phyloP scores from a whole-genome alignment of 2,797 vertebrate genomes.

The Odontamblyopus rebecca region DNA sequence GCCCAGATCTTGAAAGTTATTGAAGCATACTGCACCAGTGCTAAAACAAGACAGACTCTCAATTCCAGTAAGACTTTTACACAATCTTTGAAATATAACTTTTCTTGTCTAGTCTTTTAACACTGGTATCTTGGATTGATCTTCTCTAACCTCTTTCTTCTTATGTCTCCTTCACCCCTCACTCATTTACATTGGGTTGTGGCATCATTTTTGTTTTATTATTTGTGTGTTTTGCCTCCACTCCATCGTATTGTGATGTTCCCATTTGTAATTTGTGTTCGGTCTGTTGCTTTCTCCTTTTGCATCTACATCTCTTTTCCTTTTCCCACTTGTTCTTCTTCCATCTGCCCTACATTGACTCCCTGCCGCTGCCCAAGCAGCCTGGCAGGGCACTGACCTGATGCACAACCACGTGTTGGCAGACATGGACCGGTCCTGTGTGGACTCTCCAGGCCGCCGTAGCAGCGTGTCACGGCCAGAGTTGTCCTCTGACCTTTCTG shows the following conservation, averaged over 20 bases:
- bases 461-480: conserved; percentile 95
- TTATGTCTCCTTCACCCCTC: conserved; percentile 67
- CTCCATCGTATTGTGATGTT: conserved; percentile 79
- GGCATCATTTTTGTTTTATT: conserved; percentile 25
- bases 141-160: conserved; percentile 73
- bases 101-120: conserved; percentile 48
- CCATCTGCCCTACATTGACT: conserved; percentile 18
- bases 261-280: conserved; percentile 73
- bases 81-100: conserved; percentile 4
- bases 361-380: conserved; percentile 76
- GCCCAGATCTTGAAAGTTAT: conserved; percentile 99
- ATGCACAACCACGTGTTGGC: conserved; percentile 99
- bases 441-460: conserved; percentile 93
- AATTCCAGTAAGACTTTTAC: conserved; percentile 92
- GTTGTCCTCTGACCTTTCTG: conserved; percentile 93
- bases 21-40: conserved; percentile 98
- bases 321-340: conserved; percentile 18
- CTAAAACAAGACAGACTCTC: conserved; percentile 96
- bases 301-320: conserved; percentile 22
- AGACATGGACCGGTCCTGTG: conserved; percentile 92
- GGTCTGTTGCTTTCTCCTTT: conserved; percentile 34
- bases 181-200: conserved; percentile 47
- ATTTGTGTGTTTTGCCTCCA: conserved; percentile 57
- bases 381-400: conserved; percentile 99
- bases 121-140: conserved; percentile 56